Evolutionary conservation across 2,888 invertebrate genomes (phyloP), one percentile per base, ranked within the genome.

Genomic region (Leucoma salicis): DNA sequence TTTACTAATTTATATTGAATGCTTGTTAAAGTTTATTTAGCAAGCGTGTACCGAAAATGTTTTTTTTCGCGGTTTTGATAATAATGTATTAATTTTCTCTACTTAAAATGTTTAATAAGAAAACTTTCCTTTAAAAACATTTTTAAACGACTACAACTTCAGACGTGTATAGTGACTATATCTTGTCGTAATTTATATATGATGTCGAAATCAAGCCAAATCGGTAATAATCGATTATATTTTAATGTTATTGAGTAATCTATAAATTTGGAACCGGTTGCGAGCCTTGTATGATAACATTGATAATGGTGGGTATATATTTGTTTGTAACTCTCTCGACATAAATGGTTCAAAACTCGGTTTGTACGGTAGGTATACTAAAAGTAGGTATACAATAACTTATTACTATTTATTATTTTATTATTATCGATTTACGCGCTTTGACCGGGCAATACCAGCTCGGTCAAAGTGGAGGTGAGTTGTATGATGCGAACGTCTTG

Each of bases 301-400:
- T n/a, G n/a, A n/a, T n/a, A n/a, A 68, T 66, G 78, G 78, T 78
- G 69, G 77, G 77, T 77, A 75, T 75, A 15, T 39, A 16, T 42
- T 47, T 48, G 49, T 50, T 57, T 36, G 47, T 61, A 44, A 46
- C 42, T 11, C 48, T 49, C 31, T 47, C 36, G 37, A 51, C 50
- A 35, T 14, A 29, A 29, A 13, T 14, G 14, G 14, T 33, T n/a
- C 58, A 57, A 57, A 52, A 42, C 51, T 49, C 57, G 52, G 57
- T 53, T 53, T 47, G 65, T 52, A 58, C 52, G 63, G 63, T 66
- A 54, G 66, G 63, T 63, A 63, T 63, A 49, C 48, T 29, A 31
- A 55, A 39, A 51, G 58, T 62, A 59, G 58, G 58, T 59, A 59
- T 59, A 41, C 40, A 44, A 45, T 13, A 13, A 29, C 1, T 29